Percentiles rank a stretch among this genome's conserved stretches.
Conservation (phyloP, 2,797 vertebrate genomes). For the Miichthys miiuy region DNA sequence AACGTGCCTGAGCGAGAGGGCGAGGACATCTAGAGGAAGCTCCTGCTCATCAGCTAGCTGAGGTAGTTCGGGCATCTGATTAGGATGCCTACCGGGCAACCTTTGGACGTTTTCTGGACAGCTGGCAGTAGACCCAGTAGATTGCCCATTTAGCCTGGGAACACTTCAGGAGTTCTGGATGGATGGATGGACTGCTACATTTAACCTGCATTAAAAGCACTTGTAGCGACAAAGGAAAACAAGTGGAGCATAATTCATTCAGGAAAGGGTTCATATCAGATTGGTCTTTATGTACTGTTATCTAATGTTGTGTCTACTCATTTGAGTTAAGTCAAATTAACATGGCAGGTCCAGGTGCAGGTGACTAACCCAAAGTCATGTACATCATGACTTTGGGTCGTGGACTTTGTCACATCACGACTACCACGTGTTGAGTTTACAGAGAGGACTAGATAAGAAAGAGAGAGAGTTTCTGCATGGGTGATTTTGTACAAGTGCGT, state of each 20-base stretch:
- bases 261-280: neutral
- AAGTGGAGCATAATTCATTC: neutral
- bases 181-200: too few species aligned
- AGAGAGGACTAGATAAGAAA: neutral
- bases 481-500: constrained; percentile 14
- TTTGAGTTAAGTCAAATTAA: neutral
- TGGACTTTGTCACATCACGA: neutral
- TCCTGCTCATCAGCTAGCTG: too few species aligned
- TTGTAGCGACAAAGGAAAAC: neutral
- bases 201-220: neutral
- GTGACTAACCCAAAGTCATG: neutral
- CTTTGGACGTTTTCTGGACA: too few species aligned
- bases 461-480: neutral
- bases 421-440: constrained; percentile 12
- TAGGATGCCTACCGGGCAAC: too few species aligned
- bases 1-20: too few species aligned
- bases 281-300: neutral
- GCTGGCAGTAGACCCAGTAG: too few species aligned
- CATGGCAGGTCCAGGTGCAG: neutral
- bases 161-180: too few species aligned
- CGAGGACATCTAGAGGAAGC: too few species aligned
- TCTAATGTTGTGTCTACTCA: neutral
- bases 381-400: neutral
- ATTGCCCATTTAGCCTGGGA: too few species aligned
- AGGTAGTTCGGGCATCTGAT: too few species aligned